phyloP scores from a whole-genome alignment of 2,888 invertebrate genomes.

The Heliconius hortense region DNA sequence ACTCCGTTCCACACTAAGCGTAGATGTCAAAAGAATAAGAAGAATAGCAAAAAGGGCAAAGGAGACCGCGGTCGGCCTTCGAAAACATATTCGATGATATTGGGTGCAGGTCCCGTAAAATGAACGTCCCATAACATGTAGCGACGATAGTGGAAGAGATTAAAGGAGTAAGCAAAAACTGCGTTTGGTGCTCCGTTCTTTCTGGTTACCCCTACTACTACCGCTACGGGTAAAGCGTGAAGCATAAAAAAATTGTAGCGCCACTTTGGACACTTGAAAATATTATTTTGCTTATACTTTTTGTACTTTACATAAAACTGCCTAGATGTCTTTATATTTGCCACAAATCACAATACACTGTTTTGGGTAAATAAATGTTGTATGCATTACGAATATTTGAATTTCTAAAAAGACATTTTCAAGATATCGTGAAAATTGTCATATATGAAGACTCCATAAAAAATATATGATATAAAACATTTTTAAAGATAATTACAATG shows the following conservation, averaged over 20 bases:
- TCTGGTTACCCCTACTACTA: too few species aligned
- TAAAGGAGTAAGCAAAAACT: not conserved
- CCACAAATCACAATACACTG: not conserved
- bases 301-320: too few species aligned
- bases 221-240: not conserved
- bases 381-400: not conserved
- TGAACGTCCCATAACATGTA: too few species aligned
- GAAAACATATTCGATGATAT: not conserved
- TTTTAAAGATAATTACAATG: too few species aligned
- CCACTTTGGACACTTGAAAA: too few species aligned
- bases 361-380: not conserved
- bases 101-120: too few species aligned
- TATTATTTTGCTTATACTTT: too few species aligned
- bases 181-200: not conserved
- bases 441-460: not conserved
- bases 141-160: not conserved
- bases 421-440: not conserved
- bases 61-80: not conserved
- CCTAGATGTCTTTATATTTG: not conserved
- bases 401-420: not conserved
- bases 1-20: not conserved
- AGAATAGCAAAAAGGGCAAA: not conserved
- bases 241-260: not conserved
- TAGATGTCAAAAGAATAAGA: too few species aligned
- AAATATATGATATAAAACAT: not conserved